Conservation (phyloP, 2,888 invertebrate genomes). For the Germaria angustata region DNA sequence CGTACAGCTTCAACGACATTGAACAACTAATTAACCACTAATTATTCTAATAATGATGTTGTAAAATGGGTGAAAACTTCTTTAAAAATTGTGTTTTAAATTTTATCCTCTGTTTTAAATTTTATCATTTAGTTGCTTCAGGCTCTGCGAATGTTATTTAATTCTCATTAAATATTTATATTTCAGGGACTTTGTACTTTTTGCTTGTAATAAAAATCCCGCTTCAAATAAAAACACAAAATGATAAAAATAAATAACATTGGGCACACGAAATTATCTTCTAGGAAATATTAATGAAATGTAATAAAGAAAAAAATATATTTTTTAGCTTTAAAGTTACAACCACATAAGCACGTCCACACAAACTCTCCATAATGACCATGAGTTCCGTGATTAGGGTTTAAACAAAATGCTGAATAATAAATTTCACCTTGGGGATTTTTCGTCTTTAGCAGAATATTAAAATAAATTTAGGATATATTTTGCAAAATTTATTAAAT, state of each 20-base stretch:
- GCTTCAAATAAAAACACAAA: neutral
- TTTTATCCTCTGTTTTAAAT: neutral
- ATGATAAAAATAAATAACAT: neutral
- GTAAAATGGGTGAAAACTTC: neutral
- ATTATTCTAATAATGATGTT: neutral
- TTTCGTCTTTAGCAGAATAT: neutral
- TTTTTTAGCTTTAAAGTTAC: neutral
- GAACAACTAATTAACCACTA: neutral
- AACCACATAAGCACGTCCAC: neutral
- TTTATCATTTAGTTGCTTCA: neutral
- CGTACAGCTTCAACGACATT: neutral
- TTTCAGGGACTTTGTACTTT: neutral
- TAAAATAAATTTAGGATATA: neutral
- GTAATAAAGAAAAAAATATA: neutral
- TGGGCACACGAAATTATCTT: neutral
- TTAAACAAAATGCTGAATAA: constrained; percentile 47
- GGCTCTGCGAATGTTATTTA: neutral
- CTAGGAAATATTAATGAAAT: constrained; percentile 39
- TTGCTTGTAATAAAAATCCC: neutral
- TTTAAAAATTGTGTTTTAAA: neutral
- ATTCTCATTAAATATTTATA: neutral
- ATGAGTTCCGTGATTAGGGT: constrained; percentile 32
- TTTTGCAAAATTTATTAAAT: neutral
- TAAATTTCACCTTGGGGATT: constrained; percentile 44
- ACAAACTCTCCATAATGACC: neutral